Conservation (phyloP, 23 tunicate species). For the Diplosoma virens region DNA sequence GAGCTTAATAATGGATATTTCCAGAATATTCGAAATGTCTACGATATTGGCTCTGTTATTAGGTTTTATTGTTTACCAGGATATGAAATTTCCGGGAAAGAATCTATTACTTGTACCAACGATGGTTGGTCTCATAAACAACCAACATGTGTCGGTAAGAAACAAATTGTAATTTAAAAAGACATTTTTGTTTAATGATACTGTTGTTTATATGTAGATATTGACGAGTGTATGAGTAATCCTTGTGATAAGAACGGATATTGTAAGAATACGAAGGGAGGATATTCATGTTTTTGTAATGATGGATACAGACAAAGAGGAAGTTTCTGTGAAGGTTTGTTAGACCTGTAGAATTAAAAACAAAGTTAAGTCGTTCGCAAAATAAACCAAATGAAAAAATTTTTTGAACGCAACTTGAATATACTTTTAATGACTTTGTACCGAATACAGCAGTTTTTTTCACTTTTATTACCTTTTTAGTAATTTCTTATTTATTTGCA, state of each 20-base stretch:
- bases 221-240: conserved; percentile 43
- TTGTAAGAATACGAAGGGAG: conserved; percentile 33
- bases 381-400: too few relatives aligned
- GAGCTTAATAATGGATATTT: conserved; percentile 9
- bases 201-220: conserved; percentile 17
- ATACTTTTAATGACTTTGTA: too few relatives aligned
- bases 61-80: not conserved
- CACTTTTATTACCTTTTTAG: too few relatives aligned
- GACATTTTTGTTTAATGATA: not conserved
- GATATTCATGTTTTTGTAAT: conserved; percentile 41
- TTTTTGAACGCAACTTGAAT: too few relatives aligned
- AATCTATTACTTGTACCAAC: conserved; percentile 1
- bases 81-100: not conserved
- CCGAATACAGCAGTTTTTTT: too few relatives aligned
- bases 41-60: not conserved
- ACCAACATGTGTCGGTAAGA: conserved; percentile 8
- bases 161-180: too few relatives aligned
- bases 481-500: not conserved
- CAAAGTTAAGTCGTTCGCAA: too few relatives aligned
- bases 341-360: too few relatives aligned
- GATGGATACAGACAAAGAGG: conserved; percentile 31
- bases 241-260: conserved; percentile 38
- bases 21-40: not conserved
- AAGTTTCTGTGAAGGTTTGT: not conserved
- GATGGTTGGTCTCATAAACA: conserved; percentile 11